phyloP scores from a whole-genome alignment of 2,888 invertebrate species.

The Serrognathus titanus region DNA sequence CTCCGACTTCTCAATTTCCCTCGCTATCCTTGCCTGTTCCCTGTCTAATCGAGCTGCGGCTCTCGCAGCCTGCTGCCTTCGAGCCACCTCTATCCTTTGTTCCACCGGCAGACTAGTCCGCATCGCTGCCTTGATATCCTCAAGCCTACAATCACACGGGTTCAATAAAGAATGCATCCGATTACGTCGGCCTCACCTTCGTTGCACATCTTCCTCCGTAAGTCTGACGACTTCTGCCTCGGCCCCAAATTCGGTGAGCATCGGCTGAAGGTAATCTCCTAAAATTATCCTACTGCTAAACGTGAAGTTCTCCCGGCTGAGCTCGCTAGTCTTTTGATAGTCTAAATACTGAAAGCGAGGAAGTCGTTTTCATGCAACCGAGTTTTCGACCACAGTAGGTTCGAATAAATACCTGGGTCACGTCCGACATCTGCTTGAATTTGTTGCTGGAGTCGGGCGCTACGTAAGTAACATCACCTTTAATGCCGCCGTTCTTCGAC shows the following conservation, averaged over 20 bases:
- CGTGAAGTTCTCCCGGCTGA: slow-evolving; percentile 86
- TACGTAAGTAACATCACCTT: slow-evolving; percentile 91
- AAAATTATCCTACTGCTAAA: slow-evolving; percentile 86
- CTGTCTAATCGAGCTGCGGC: slow-evolving; percentile 74
- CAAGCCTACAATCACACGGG: slow-evolving; percentile 50
- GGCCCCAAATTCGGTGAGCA: slow-evolving; percentile 57
- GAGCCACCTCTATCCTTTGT: slow-evolving; percentile 71
- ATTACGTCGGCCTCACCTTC: slow-evolving; percentile 51
- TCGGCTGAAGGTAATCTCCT: slow-evolving; percentile 87
- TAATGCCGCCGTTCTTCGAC: slow-evolving; percentile 79
- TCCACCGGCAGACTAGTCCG: slow-evolving; percentile 66
- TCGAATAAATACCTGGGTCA: slow-evolving; percentile 56
- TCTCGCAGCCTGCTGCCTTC: slow-evolving; percentile 67
- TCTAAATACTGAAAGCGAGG: slow-evolving; percentile 66
- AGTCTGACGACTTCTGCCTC: slow-evolving; percentile 73
- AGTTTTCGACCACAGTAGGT: not conserved
- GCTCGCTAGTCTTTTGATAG: slow-evolving; percentile 54
- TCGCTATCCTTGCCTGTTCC: slow-evolving; percentile 62
- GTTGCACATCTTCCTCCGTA: slow-evolving; percentile 77
- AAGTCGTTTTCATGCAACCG: not conserved
- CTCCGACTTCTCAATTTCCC: slow-evolving; percentile 75
- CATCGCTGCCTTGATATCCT: slow-evolving; percentile 64
- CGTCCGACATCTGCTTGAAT: slow-evolving; percentile 62
- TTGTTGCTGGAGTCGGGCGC: slow-evolving; percentile 61
- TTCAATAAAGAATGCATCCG: not conserved